A percentile compares a stretch with the other conserved stretches of the same genome.
Conservation (phyloP, 2,797 vertebrate genomes). For the Lindbergichthys nudifrons region DNA sequence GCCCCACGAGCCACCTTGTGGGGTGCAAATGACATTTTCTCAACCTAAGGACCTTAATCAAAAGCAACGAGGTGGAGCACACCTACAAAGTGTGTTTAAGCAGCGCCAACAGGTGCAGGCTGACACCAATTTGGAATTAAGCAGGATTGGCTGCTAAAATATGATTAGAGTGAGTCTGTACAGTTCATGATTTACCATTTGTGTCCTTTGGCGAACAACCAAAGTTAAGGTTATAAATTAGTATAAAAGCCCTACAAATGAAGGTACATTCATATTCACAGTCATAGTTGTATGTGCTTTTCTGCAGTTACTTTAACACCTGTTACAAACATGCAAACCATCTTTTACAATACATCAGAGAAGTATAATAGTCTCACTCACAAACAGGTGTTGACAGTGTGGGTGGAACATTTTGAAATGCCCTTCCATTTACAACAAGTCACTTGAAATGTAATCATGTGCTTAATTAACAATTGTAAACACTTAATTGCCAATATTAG, state of each 20-base stretch:
- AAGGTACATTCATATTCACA: background rate
- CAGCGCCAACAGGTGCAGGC: constrained; percentile 66
- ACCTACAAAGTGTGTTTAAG: constrained; percentile 61
- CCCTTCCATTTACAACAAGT: constrained; percentile 38
- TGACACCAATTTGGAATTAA: constrained; percentile 76
- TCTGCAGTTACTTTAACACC: background rate
- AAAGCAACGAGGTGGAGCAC: constrained; percentile 82
- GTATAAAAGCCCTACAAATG: background rate
- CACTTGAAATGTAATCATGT: constrained; percentile 67
- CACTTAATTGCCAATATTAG: constrained; percentile 64
- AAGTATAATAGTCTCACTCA: background rate
- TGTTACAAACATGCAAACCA: background rate
- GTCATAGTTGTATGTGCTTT: background rate
- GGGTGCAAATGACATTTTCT: constrained; percentile 89
- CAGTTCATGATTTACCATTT: constrained; percentile 32
- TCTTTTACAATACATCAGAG: no score
- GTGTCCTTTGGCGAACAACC: constrained; percentile 30
- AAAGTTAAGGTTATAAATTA: constrained; percentile 18
- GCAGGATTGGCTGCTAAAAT: constrained; percentile 47
- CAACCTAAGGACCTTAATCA: constrained; percentile 90
- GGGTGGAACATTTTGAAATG: constrained; percentile 37
- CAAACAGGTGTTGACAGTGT: constrained; percentile 37
- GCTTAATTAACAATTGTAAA: constrained; percentile 73
- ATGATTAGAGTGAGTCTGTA: constrained; percentile 22
- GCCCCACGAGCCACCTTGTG: constrained; percentile 80